Percentiles rank a stretch among this genome's conserved stretches.
These are phyloP conservation scores for Rhyacophila brunnea DNA, from an alignment of 1,140 invertebrate species.

Conservation along the genomic window DNA sequence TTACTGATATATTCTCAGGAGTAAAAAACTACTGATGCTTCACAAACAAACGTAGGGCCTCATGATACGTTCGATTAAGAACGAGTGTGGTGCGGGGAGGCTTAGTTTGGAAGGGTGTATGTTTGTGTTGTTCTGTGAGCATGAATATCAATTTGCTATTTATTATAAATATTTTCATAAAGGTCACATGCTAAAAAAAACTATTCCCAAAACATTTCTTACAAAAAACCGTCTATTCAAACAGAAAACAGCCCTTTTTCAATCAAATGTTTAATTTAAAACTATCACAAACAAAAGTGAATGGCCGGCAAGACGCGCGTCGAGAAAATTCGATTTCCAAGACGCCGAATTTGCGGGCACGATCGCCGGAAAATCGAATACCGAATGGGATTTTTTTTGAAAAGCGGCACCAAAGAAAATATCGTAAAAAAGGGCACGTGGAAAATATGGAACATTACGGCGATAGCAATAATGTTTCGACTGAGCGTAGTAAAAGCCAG, in stretches of 20 bases:
- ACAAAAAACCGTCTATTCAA: too few species aligned
- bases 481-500: not conserved
- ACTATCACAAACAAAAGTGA: not conserved
- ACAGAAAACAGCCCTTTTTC: not conserved
- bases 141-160: too few species aligned
- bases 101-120: too few species aligned
- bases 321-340: not conserved
- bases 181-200: too few species aligned
- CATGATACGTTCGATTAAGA: too few species aligned
- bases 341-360: not conserved
- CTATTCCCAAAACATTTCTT: too few species aligned
- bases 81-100: too few species aligned
- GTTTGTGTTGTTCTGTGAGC: too few species aligned
- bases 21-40: too few species aligned
- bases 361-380: not conserved
- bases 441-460: not conserved
- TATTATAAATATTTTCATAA: too few species aligned
- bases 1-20: too few species aligned
- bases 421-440: not conserved
- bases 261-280: conserved; percentile 4
- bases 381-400: not conserved
- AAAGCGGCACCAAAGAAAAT: not conserved
- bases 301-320: not conserved
- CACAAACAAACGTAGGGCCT: too few species aligned
- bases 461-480: conserved; percentile 3